A percentile compares a stretch with the other conserved stretches of the same genome.
These are phyloP conservation scores for Colostygia pectinataria DNA, from an alignment of 2,888 invertebrate genomes.

Conservation along the genomic window DNA sequence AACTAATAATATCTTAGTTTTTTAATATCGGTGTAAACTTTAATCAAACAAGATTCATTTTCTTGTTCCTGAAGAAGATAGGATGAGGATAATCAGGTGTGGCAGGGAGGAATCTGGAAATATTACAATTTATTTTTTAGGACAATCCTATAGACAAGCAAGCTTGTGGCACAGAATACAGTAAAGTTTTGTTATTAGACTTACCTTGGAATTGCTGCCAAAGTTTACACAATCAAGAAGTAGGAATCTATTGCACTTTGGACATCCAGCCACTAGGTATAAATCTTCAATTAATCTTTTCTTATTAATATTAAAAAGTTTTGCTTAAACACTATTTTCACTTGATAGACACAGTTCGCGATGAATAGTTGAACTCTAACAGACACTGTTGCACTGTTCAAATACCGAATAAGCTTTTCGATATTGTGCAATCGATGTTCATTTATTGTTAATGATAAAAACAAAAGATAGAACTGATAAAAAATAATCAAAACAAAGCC, in stretches of 20 bases:
- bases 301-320: neutral
- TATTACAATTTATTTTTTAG: neutral
- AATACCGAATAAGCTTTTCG: conserved; percentile 3
- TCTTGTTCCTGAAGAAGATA: neutral
- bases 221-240: conserved; percentile 11
- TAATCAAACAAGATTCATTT: too few relatives aligned
- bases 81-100: conserved; percentile 1
- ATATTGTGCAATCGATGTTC: neutral
- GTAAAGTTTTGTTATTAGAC: conserved; percentile 8
- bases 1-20: too few relatives aligned
- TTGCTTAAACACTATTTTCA: conserved; percentile 10
- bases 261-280: conserved; percentile 18
- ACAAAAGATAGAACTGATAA: conserved; percentile 3
- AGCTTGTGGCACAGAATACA: too few relatives aligned
- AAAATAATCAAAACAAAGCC: conserved; percentile 19
- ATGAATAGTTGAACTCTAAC: too few relatives aligned
- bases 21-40: too few relatives aligned
- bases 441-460: neutral
- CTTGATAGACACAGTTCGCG: conserved; percentile 1
- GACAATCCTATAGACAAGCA: neutral
- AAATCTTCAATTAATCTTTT: neutral
- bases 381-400: too few relatives aligned
- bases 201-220: conserved; percentile 31
- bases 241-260: conserved; percentile 16
- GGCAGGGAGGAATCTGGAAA: conserved; percentile 9